These are phyloP conservation scores for Chymomyza fuscimana DNA, from an alignment of 2,888 invertebrate genomes.

Conservation along the genomic window DNA sequence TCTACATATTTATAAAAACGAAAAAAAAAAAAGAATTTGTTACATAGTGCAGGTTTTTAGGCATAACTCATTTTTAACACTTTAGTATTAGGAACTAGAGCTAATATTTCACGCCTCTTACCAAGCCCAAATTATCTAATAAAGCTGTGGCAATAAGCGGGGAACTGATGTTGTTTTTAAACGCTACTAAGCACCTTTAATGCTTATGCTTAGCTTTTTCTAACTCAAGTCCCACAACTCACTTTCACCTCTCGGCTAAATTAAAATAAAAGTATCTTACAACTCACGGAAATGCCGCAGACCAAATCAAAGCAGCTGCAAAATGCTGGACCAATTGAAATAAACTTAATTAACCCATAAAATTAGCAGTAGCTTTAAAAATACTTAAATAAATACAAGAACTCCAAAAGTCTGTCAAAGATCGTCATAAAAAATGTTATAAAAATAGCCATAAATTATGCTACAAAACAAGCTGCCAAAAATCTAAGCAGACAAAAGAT, in stretches of 20 bases:
- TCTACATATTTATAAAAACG: no score
- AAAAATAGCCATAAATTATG: constrained; percentile 50
- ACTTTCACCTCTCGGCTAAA: constrained; percentile 26
- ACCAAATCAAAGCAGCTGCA: not conserved
- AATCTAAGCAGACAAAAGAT: constrained; percentile 27
- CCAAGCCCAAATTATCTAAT: not conserved
- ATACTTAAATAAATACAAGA: constrained; percentile 27
- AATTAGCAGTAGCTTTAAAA: constrained; percentile 1
- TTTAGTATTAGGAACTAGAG: no score
- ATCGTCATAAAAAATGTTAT: constrained; percentile 25
- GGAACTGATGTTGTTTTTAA: not conserved
- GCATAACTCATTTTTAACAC: no score
- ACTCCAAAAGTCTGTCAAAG: constrained; percentile 1
- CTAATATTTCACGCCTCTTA: not conserved
- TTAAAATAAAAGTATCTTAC: not conserved
- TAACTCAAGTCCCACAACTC: not conserved
- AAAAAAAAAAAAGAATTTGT: no score
- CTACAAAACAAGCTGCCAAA: constrained; percentile 18
- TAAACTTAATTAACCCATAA: not conserved
- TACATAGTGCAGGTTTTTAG: no score
- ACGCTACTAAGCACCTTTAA: no score
- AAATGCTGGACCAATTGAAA: not conserved
- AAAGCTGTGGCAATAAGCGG: not conserved
- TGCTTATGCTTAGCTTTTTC: not conserved
- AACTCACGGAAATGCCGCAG: constrained; percentile 24